Evolutionary conservation across 2,888 invertebrate genomes (phyloP), one percentile per base, ranked within the genome.

Genomic region (Sphaerophoria taeniata): DNA sequence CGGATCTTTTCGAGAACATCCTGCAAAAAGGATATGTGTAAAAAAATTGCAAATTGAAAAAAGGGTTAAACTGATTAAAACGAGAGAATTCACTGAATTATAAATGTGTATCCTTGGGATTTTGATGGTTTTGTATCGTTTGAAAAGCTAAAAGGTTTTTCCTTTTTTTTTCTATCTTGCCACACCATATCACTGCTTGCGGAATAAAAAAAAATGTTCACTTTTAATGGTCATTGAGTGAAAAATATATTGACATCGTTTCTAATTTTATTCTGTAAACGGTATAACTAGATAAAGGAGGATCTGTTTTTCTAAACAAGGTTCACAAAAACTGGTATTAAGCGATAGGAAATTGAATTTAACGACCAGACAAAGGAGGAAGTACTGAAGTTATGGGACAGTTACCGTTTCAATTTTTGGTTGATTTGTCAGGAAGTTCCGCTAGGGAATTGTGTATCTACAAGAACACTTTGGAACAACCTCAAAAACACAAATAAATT

Each of bases 1-100:
- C 97, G 94, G 88, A 97, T 97, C 93, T 97, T 97, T 90, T 95
- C 95, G 79, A 98, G 92, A 73, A 97, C 95, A 89, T 97, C 97
- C 88, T 92, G 78, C 16, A 65, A 71, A 47, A 43, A 11, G 9
- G 43, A 43, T 43, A 43, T 39, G 33, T 65, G 39, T 34, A 58
- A 24, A 92, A 92, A 0, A 93, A 91, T 0, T 93, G 6, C 89
- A 89, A 39, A 51, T 3, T 11, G 43, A 9, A 43, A 43, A 58
- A 47, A 14, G 3, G 61, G 31, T 61, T 43, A 60, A 39, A 60
- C 43, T 60, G 45, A 56, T 72, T 24, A 53, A 67, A 51, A 53
- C 45, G 72, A 58, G 65, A 67, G 60, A 67, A 79, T 36, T 36
- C 0, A 0, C 24, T 60, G 60, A 60, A 60, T 39, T 53, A 36